These are phyloP conservation scores for Lytechinus variegatus DNA, from an alignment of 35 echinoderm and acorn worm genomes.

Conservation along the genomic window DNA sequence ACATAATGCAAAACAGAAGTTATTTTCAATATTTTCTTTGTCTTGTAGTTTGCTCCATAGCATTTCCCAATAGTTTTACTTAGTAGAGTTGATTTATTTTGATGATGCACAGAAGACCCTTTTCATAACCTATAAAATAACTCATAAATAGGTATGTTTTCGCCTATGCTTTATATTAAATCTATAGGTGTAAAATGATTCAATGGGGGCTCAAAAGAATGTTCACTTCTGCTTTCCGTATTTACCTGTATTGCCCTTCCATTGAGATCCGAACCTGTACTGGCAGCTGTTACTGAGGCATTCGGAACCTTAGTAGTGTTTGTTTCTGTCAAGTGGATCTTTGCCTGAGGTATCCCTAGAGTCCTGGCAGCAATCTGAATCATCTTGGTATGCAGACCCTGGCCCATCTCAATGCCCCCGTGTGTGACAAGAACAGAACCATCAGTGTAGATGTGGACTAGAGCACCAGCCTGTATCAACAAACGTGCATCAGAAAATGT, in stretches of 20 bases:
- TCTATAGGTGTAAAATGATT: too few relatives aligned
- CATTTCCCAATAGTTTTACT: too few relatives aligned
- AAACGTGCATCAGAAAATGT: too few relatives aligned
- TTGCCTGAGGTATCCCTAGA: slow-evolving; percentile 56
- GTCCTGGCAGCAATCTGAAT: slow-evolving; percentile 77
- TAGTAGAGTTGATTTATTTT: too few relatives aligned
- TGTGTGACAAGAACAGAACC: slow-evolving; percentile 81
- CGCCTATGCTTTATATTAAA: too few relatives aligned
- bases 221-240: neutral
- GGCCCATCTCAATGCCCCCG: slow-evolving; percentile 89
- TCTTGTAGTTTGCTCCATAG: too few relatives aligned
- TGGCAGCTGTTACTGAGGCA: slow-evolving; percentile 62
- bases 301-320: slow-evolving; percentile 76
- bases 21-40: too few relatives aligned
- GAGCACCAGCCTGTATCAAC: slow-evolving; percentile 64
- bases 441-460: slow-evolving; percentile 88
- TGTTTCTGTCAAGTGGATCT: slow-evolving; percentile 74
- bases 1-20: neutral
- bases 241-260: slow-evolving; percentile 79
- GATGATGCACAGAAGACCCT: too few relatives aligned
- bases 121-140: too few relatives aligned
- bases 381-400: slow-evolving; percentile 88
- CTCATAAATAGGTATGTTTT: too few relatives aligned
- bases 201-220: too few relatives aligned
- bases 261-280: slow-evolving; percentile 74